Conservation (phyloP, 2,888 invertebrate genomes). For the Lingula anatina region DNA sequence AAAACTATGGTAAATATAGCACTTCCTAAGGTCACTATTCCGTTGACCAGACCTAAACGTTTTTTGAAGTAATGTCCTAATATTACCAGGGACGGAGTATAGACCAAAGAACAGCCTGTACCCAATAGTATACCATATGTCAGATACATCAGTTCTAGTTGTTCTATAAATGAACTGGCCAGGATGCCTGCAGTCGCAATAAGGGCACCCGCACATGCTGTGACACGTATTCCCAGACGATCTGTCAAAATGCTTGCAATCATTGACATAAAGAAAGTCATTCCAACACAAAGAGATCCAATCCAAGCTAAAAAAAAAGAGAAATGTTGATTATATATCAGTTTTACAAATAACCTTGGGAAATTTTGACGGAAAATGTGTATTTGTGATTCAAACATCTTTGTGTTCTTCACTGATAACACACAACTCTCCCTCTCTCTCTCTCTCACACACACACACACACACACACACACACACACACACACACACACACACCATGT, state of each 20-base stretch:
- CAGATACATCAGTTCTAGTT: slow-evolving; percentile 71
- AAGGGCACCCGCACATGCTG: slow-evolving; percentile 77
- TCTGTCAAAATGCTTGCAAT: slow-evolving; percentile 82
- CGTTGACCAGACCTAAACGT: slow-evolving; percentile 81
- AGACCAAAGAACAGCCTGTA: slow-evolving; percentile 79
- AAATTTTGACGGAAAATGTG: not conserved
- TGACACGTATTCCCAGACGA: slow-evolving; percentile 75
- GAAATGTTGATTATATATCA: not conserved
- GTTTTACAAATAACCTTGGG: not conserved
- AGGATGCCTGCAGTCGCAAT: slow-evolving; percentile 74
- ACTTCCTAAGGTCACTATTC: slow-evolving; percentile 85
- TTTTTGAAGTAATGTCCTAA: slow-evolving; percentile 84
- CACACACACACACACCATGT: too few relatives aligned
- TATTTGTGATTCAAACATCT: too few relatives aligned
- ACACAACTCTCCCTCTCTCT: too few relatives aligned
- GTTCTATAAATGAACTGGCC: slow-evolving; percentile 70
- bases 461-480: too few relatives aligned
- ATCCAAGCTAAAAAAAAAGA: slow-evolving; percentile 70
- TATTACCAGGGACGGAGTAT: slow-evolving; percentile 87
- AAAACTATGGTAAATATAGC: slow-evolving; percentile 73
- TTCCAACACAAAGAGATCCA: slow-evolving; percentile 80
- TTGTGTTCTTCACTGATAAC: too few relatives aligned
- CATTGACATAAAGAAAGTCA: slow-evolving; percentile 82
- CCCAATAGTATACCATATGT: slow-evolving; percentile 89
- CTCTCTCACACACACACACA: too few relatives aligned